phyloP scores from a whole-genome alignment of 2,113 vertebrate species.

The Hemibagrus wyckioides region DNA sequence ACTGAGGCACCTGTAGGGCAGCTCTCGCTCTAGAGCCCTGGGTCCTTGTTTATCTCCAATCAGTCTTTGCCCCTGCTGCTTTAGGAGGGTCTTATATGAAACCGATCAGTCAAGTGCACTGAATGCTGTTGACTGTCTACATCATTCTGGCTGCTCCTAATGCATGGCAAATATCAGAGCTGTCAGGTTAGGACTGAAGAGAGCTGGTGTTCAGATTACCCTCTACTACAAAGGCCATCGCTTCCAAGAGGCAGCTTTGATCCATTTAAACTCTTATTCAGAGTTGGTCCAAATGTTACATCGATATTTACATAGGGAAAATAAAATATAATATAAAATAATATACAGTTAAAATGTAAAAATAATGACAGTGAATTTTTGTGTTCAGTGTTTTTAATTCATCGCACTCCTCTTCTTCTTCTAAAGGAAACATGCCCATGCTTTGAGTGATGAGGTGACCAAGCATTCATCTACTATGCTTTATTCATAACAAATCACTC shows the following conservation, averaged over 20 bases:
- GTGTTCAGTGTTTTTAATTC: too few relatives aligned
- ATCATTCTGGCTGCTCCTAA: conserved; percentile 54
- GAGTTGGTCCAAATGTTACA: background rate
- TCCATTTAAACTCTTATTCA: background rate
- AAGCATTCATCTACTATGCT: background rate
- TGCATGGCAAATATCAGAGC: conserved; percentile 56
- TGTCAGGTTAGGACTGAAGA: conserved; percentile 37
- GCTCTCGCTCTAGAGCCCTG: conserved; percentile 43
- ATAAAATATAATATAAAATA: background rate
- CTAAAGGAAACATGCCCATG: background rate
- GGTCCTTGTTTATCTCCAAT: conserved; percentile 66
- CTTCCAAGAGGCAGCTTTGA: background rate
- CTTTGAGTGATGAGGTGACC: background rate
- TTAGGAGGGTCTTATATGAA: conserved; percentile 64
- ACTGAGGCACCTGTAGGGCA: conserved; percentile 47
- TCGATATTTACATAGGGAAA: background rate
- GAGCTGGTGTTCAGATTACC: conserved; percentile 38
- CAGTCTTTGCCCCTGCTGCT: conserved; percentile 64
- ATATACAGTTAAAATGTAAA: too few relatives aligned
- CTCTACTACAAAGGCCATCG: background rate
- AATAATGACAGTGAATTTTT: background rate
- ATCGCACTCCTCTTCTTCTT: background rate
- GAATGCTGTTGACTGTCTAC: conserved; percentile 61
- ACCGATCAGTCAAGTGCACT: conserved; percentile 66
- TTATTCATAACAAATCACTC: background rate